Base-by-base conservation (phyloP, 2,113 vertebrate species). In the Charadrius vociferus region DNA sequence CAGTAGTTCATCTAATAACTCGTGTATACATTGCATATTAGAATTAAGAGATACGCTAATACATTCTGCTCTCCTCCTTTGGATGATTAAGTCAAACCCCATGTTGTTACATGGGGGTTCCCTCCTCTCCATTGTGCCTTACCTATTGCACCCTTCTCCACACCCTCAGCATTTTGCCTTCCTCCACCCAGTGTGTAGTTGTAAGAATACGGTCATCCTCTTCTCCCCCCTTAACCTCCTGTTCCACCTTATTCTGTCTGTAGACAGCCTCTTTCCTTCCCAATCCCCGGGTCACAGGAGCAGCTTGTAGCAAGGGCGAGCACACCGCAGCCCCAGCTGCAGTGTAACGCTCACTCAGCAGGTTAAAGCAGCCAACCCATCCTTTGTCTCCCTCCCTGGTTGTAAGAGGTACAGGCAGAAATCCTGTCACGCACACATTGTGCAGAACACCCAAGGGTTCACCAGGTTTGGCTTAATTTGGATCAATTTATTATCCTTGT, bases 401-500 rank as follows among this genome's bases (percentile, higher is more conserved):
- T 24, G 10, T 0, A 2, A 47, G 20, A 39, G 20, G 27, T 10
- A 47, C 2, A 6, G 10, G 6, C 67, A 36, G 34, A 78, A 90
- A 59, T 24, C 43, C 56, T 59, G 27, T 43, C 63, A 43, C 41
- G 11, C 39, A 59, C 30, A 9, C 23, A 5, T 17, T 15, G 19
- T 37, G 21, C 45, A 32, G 22, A 78, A 70, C 50, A 78, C 56
- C 45, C 55, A 30, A 30, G 32, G 58, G 45, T 24, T 94, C 71
- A 36, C 37, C 29, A 66, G 37, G 39, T 75, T 59, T 73, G 30
- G 21, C 15, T 83, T 92, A 73, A 62, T 93, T 86, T 78, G 79
- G 67, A 88, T 63, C 79, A 47, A 86, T 83, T 90, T 86, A 86
- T 94, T 88, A 68, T 75, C 58, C 58, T n/a, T 90, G 58, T 96